phyloP scores from a whole-genome alignment of 2,797 vertebrate species.

The Lates japonicus region DNA sequence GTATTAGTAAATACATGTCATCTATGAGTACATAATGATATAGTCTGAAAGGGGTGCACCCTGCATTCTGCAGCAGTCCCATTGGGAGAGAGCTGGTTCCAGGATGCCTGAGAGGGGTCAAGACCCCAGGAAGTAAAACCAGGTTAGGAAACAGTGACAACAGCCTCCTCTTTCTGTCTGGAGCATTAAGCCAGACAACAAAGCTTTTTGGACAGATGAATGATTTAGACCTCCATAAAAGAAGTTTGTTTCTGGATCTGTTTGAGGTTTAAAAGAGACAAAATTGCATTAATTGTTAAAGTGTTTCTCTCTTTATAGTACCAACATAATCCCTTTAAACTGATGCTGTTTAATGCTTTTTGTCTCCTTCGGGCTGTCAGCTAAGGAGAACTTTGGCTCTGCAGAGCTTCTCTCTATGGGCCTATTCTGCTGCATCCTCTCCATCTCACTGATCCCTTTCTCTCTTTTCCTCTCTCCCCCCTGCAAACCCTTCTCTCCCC shows the following conservation, averaged over 20 bases:
- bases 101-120: slow-evolving; percentile 63
- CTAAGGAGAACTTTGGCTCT: slow-evolving; percentile 66
- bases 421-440: slow-evolving; percentile 77
- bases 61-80: slow-evolving; percentile 47
- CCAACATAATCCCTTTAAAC: slow-evolving; percentile 37
- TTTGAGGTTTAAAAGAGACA: slow-evolving; percentile 29
- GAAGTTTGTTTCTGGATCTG: slow-evolving; percentile 29
- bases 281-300: slow-evolving; percentile 36
- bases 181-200: slow-evolving; percentile 42
- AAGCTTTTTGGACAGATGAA: slow-evolving; percentile 23
- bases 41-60: slow-evolving; percentile 33
- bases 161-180: slow-evolving; percentile 54
- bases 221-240: slow-evolving; percentile 11
- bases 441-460: slow-evolving; percentile 65
- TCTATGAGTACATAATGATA: slow-evolving; percentile 44
- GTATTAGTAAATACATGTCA: slow-evolving; percentile 18
- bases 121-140: slow-evolving; percentile 70
- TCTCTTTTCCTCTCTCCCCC: slow-evolving; percentile 49
- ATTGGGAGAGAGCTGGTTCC: slow-evolving; percentile 40
- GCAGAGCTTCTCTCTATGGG: slow-evolving; percentile 67
- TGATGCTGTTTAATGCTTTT: slow-evolving; percentile 50
- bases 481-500: slow-evolving; percentile 48
- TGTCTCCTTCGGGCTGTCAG: slow-evolving; percentile 35
- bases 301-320: slow-evolving; percentile 25
- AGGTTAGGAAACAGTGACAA: slow-evolving; percentile 62